Evolutionary conservation across 2,888 invertebrate species (phyloP).

Genomic region (Phortica magna): DNA sequence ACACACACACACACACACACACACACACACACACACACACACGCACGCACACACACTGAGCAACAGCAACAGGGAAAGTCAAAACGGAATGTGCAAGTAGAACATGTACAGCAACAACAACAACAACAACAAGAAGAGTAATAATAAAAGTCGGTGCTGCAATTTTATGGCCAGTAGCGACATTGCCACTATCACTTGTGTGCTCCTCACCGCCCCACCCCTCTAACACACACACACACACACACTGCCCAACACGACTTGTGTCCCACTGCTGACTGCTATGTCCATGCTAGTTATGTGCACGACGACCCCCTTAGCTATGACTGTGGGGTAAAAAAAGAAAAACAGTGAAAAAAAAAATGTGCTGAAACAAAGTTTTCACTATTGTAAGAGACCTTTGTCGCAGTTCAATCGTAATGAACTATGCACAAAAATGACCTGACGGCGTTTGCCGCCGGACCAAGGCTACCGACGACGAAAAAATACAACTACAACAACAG

Average conservation of each 20-base stretch:
- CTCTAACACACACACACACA: neutral
- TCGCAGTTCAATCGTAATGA: constrained; percentile 68
- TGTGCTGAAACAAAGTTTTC: constrained; percentile 29
- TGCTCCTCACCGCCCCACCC: neutral
- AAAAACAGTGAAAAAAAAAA: neutral
- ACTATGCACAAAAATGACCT: constrained; percentile 69
- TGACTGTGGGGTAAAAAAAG: neutral
- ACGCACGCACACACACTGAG: neutral
- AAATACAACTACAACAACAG: constrained; percentile 35
- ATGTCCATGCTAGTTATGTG: no score
- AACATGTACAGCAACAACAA: neutral
- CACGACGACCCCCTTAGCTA: neutral
- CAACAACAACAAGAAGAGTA: neutral
- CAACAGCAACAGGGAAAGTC: neutral
- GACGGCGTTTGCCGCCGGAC: constrained; percentile 56
- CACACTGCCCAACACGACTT: neutral
- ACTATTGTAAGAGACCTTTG: constrained; percentile 55
- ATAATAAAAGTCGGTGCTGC: constrained; percentile 1
- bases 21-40: neutral
- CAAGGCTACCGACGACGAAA: constrained; percentile 39
- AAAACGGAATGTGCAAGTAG: neutral
- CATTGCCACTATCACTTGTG: neutral
- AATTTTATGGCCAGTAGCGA: constrained; percentile 4
- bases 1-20: neutral
- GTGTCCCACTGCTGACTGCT: no score